Conservation (phyloP, 2,797 vertebrate genomes). For the Sebastes wilsoni region DNA sequence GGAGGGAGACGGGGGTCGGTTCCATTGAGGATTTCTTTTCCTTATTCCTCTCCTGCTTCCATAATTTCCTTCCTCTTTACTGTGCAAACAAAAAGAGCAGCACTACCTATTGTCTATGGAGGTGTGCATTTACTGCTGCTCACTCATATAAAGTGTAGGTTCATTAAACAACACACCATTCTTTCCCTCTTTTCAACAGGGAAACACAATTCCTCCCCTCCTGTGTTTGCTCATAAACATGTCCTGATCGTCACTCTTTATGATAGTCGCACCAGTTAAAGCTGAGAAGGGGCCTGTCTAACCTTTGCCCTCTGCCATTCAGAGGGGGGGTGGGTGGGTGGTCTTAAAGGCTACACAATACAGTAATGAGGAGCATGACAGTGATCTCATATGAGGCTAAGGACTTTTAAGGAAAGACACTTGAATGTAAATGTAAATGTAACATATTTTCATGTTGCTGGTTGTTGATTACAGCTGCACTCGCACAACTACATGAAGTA, state of each 20-base stretch:
- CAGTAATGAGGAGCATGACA: constrained; percentile 10
- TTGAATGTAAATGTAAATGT: neutral
- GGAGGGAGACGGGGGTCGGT: constrained; percentile 10
- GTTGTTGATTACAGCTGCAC: constrained; percentile 13
- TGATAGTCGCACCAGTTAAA: neutral
- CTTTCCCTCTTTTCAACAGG: constrained; percentile 12
- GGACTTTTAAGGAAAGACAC: neutral
- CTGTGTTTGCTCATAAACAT: constrained; percentile 59
- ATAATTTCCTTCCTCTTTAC: constrained; percentile 6
- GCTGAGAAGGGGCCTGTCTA: constrained; percentile 5
- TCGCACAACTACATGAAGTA: constrained; percentile 7
- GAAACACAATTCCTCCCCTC: constrained; percentile 28
- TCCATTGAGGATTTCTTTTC: constrained; percentile 24
- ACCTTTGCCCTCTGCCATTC: constrained; percentile 36
- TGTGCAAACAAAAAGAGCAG: constrained; percentile 38
- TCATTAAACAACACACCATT: constrained; percentile 40
- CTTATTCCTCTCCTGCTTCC: constrained; percentile 13
- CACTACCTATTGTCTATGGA: constrained; percentile 33
- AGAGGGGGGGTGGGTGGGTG: neutral
- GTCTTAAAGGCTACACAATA: constrained; percentile 12
- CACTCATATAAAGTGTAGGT: constrained; percentile 16
- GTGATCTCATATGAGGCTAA: neutral
- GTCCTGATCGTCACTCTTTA: constrained; percentile 35
- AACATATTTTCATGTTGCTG: neutral
- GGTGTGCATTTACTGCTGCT: constrained; percentile 8